Conservation (phyloP, 2,888 invertebrate genomes). For the Branchellion lobata region DNA sequence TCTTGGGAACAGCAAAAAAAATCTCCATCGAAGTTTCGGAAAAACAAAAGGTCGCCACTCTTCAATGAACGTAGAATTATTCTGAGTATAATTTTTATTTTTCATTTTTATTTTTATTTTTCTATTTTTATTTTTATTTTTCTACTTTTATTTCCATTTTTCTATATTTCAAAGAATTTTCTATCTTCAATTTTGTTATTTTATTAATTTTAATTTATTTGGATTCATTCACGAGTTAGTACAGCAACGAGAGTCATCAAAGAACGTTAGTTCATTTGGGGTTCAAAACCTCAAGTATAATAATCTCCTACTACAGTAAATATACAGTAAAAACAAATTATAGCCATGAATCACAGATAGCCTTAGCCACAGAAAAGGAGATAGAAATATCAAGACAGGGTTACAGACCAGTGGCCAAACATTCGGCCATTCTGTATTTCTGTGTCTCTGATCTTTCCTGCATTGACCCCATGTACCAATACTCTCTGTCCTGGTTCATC, state of each 20-base stretch:
- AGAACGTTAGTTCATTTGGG: no score
- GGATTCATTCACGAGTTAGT: no score
- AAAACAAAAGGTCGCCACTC: constrained; percentile 82
- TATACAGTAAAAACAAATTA: no score
- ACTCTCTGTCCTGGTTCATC: constrained; percentile 90
- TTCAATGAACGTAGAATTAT: constrained; percentile 5
- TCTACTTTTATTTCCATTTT: no score
- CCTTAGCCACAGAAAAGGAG: constrained; percentile 83
- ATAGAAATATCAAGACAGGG: constrained; percentile 81
- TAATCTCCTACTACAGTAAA: no score
- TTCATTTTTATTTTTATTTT: no score
- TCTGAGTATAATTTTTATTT: background rate
- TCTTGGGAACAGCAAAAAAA: constrained; percentile 83
- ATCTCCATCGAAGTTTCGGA: constrained; percentile 78
- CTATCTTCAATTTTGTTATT: no score
- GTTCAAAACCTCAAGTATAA: background rate
- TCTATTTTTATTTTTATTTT: no score
- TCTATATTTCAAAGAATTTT: no score
- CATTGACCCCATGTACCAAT: constrained; percentile 96
- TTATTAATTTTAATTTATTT: no score
- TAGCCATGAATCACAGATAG: constrained; percentile 65
- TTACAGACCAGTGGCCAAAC: constrained; percentile 84
- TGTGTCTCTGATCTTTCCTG: constrained; percentile 83
- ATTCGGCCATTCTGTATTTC: constrained; percentile 87
- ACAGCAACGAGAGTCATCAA: no score